Evolutionary conservation across 2,888 invertebrate species (phyloP).

Genomic region (Diarsia rubi): DNA sequence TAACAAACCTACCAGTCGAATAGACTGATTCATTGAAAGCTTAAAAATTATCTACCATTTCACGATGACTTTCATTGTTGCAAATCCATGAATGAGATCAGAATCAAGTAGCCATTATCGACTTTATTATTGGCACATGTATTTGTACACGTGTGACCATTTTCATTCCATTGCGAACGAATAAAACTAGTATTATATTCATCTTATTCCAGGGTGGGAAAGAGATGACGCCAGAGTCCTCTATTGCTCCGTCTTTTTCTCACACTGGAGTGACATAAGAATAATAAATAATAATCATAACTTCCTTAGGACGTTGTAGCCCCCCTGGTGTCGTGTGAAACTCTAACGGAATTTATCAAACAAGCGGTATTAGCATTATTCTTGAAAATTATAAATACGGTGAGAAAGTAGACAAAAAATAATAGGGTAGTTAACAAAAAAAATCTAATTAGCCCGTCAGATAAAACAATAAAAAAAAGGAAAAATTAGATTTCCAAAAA

Average conservation of each 20-base stretch:
- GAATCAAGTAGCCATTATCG: neutral
- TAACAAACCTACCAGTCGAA: neutral
- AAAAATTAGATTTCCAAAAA: no score
- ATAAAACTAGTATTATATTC: no score
- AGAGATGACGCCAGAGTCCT: no score
- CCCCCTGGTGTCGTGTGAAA: constrained; percentile 39
- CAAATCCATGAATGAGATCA: neutral
- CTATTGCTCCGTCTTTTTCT: no score
- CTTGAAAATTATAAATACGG: neutral
- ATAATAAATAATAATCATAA: no score
- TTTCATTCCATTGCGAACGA: constrained; percentile 32
- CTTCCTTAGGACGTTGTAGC: no score
- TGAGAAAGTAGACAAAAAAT: no score
- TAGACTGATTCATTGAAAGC: neutral
- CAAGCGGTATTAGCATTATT: neutral
- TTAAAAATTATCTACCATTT: neutral
- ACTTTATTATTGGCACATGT: neutral
- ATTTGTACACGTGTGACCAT: constrained; percentile 9
- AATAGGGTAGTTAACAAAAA: no score
- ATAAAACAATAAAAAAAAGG: no score
- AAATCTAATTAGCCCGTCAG: no score
- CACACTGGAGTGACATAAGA: no score
- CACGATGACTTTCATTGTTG: neutral
- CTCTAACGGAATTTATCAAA: constrained; percentile 28
- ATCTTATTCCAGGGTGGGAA: no score